Evolutionary conservation across 2,888 invertebrate genomes (phyloP).

Genomic region (Neoitamus cyanurus): DNA sequence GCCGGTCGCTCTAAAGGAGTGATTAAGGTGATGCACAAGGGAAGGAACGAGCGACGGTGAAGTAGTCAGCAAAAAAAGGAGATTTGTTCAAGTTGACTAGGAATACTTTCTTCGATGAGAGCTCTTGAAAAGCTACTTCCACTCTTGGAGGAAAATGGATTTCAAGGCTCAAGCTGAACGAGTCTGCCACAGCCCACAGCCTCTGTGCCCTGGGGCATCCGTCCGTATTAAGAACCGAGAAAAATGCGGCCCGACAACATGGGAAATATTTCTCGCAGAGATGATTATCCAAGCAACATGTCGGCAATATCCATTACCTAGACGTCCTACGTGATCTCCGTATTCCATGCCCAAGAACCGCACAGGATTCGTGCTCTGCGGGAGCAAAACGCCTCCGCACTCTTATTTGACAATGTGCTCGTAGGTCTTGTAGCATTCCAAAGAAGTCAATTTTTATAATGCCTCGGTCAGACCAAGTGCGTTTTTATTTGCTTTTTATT

Average conservation of each 20-base stretch:
- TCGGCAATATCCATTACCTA: conserved; percentile 32
- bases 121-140: background rate
- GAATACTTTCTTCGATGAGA: background rate
- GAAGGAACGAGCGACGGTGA: background rate
- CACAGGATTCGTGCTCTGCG: background rate
- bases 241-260: conserved; percentile 20
- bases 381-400: conserved; percentile 54
- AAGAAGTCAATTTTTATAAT: background rate
- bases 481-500: background rate
- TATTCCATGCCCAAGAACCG: background rate
- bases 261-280: background rate
- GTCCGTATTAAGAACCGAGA: background rate
- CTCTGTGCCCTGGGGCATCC: conserved; percentile 11
- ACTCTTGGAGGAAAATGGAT: background rate
- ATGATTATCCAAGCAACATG: conserved; percentile 20
- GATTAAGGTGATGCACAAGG: background rate
- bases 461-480: background rate
- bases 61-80: background rate
- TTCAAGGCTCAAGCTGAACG: background rate
- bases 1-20: background rate
- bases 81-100: background rate
- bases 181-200: background rate
- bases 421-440: background rate
- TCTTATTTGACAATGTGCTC: conserved; percentile 53
- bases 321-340: conserved; percentile 2